Evolutionary conservation across 2,888 invertebrate species (phyloP), one percentile per base, ranked within the genome.

Genomic region (Reticulitermes lucifugus): DNA sequence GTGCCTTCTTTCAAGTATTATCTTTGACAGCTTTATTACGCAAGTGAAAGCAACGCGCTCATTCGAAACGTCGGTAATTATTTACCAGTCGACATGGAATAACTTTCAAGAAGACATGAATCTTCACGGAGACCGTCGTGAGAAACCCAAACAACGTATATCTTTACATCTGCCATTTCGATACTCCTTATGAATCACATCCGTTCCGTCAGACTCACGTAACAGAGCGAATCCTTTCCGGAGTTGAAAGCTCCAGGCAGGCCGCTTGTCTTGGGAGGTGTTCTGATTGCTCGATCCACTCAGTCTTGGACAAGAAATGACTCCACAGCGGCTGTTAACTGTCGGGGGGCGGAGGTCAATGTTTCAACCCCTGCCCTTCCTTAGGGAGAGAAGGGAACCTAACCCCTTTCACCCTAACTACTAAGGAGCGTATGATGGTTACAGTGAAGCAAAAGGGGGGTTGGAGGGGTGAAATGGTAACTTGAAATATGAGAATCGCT

Each of bases 401-500:
- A 65, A 65, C 65, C 65, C 65, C 65, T 65, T 55, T 25, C 80
- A 14, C 60, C 25, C 35, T 35, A 60, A 80, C 59, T 41, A 29
- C 80, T 80, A 80, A 80, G 35, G 60, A 80, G 80, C 55, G 59
- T 80, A 80, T 80, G 80, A 80, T 59, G 80, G 35, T 60, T 59
- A 80, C 60, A 22, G 60, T 46, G 80, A 59, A 59, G 79, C 35
- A 79, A 79, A 70, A 70, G 70, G 3, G 71, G 41, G 73, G 41
- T 29, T 73, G 25, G 18, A 29, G 41, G 73, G 29, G 79, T 79
- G 29, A 59, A 55, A 80, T 80, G 80, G 80, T 22, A 46, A 80
- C 80, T 80, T 80, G 80, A 80, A 80, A 80, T 80, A 80, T 80
- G 80, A 80, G 60, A 60, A 80, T 80, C 80, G 41, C 80, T 80